Percentiles rank a stretch among this genome's conserved stretches.
phyloP scores from a whole-genome alignment of 23 tunicate species.

The Corella eumyota region DNA sequence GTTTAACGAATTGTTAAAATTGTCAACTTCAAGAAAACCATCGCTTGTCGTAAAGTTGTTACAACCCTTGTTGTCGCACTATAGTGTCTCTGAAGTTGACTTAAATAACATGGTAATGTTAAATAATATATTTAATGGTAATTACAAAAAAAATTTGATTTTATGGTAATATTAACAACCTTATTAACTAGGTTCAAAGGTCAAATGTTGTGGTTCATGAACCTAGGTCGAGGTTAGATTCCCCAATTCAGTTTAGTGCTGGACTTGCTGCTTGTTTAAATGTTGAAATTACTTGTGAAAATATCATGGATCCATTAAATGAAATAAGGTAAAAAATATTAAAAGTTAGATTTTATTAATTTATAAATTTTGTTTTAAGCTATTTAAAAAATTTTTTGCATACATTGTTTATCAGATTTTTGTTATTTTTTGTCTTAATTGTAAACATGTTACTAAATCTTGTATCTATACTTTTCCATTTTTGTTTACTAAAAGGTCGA shows the following conservation, averaged over 20 bases:
- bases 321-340: constrained; percentile 33
- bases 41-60: constrained; percentile 61
- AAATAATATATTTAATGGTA: not conserved
- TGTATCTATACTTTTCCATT: not conserved
- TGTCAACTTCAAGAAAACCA: constrained; percentile 35
- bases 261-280: constrained; percentile 53
- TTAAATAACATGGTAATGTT: constrained; percentile 47
- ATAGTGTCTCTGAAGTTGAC: constrained; percentile 65
- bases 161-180: not conserved
- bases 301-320: constrained; percentile 39
- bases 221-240: constrained; percentile 51
- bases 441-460: not conserved
- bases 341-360: not conserved
- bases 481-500: not conserved
- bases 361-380: constrained; percentile 2
- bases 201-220: constrained; percentile 44
- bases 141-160: not conserved
- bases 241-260: constrained; percentile 43
- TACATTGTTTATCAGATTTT: not conserved
- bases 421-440: not conserved
- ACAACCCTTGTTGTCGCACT: constrained; percentile 64
- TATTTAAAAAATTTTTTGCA: not conserved
- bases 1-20: constrained; percentile 68
- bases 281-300: constrained; percentile 49
- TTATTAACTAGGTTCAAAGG: constrained; percentile 27